A percentile compares a stretch with the other conserved stretches of the same genome.
phyloP scores from a whole-genome alignment of 2,888 invertebrate genomes.

The Drosophila ustulata region DNA sequence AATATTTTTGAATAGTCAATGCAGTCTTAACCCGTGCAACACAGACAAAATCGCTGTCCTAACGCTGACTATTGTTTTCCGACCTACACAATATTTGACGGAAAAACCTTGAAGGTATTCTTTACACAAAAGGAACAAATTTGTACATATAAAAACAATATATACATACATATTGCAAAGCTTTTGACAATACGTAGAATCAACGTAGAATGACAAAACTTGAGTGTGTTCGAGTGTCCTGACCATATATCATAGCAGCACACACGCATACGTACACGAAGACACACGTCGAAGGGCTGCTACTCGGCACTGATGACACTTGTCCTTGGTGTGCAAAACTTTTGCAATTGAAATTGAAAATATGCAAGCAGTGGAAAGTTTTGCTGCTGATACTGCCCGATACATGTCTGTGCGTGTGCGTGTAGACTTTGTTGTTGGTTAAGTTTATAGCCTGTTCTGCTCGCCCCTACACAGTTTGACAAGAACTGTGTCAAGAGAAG shows the following conservation, averaged over 20 bases:
- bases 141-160: slow-evolving; percentile 29
- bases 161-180: slow-evolving; percentile 46
- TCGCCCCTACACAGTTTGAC: slow-evolving; percentile 10
- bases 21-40: slow-evolving; percentile 15
- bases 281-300: slow-evolving; percentile 28
- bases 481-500: slow-evolving; percentile 72
- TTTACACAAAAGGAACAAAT: slow-evolving; percentile 45
- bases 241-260: slow-evolving; percentile 50
- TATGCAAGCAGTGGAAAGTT: slow-evolving; percentile 69
- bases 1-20: slow-evolving; percentile 12
- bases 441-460: slow-evolving; percentile 32
- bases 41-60: slow-evolving; percentile 53
- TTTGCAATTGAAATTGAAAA: slow-evolving; percentile 76
- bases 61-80: slow-evolving; percentile 35
- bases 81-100: slow-evolving; percentile 13
- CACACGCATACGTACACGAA: slow-evolving; percentile 22
- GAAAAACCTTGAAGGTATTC: slow-evolving; percentile 62
- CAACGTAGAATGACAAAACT: slow-evolving; percentile 1
- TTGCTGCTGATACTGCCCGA: slow-evolving; percentile 51
- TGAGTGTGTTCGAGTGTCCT: slow-evolving; percentile 31
- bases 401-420: slow-evolving; percentile 15
- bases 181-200: slow-evolving; percentile 52
- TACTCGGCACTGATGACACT: slow-evolving; percentile 52
- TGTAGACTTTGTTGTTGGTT: slow-evolving; percentile 41
- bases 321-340: slow-evolving; percentile 75